Base-by-base conservation (phyloP, 2,797 vertebrate species). In the Carapus acus region DNA sequence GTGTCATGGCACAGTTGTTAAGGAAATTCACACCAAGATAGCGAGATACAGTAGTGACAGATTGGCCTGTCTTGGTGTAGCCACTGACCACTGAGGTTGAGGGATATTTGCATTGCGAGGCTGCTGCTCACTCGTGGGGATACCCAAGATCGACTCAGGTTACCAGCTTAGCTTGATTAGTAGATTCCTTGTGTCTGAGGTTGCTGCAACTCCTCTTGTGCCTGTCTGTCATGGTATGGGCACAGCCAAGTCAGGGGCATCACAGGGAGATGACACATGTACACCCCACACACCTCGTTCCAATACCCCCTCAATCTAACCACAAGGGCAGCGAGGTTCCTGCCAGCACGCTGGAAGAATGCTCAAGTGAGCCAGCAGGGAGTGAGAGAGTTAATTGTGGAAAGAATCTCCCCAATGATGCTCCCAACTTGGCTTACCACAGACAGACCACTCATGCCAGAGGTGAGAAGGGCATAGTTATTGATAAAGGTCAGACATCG, bases 321-420 rank as follows among this genome's bases (percentile, higher is more conserved):
- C 61, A 36, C 69, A 76, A 67, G 67, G 78, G 47, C 71, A 66
- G 61, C 57, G 49, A 49, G 62, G n/a, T n/a, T 77, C 64, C 62
- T 82, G 77, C 69, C 71, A 77, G 73, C 44, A 65, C 38, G 62
- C 67, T 65, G 76, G 80, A n/a, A n/a, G n/a, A 83, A 81, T 84
- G 70, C 71, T 76, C 44, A 63, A 79, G 78, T 69, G 69, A 70
- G 76, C 78, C 76, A 81, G 78, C 64, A 37, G 72, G 57, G 69
- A 76, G 73, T 58, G 77, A 37, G 74, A 55, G 73, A 80, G 83
- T 83, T 85, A 82, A 82, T 82, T 84, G 81, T 78, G 80, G 81
- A 85, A 84, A 84, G 78, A 86, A 83, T 85, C 76, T 83, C 69
- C 76, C 73, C 62, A 73, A 78, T 66, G 70, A 81, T 79, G 80